Conservation (phyloP, 2,113 vertebrate genomes). For the Tragelaphus strepsiceros region DNA sequence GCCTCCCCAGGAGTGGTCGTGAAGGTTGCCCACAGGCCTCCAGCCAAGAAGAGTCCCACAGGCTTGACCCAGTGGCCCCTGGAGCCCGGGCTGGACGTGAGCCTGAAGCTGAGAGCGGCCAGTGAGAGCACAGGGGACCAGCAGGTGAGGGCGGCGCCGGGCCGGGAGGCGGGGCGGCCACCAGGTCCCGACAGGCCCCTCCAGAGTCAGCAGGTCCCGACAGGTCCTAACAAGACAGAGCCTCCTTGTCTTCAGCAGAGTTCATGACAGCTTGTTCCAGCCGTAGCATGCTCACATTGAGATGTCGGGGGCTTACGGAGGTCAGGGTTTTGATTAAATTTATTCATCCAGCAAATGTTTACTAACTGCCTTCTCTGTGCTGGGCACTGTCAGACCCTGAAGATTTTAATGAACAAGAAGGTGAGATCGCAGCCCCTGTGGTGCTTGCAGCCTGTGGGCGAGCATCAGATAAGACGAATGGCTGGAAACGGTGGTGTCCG, state of each 20-base stretch:
- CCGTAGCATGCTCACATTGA: fast-evolving
- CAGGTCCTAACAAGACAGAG: no score
- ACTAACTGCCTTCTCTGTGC: background rate
- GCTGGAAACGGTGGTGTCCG: fast-evolving
- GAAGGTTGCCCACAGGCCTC: slow-evolving; percentile 58
- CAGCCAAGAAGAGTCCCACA: slow-evolving; percentile 34
- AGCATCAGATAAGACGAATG: fast-evolving
- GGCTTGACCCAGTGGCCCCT: slow-evolving; percentile 71
- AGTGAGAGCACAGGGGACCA: slow-evolving; percentile 71
- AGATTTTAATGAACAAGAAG: background rate
- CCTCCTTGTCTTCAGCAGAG: background rate
- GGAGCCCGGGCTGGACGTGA: slow-evolving; percentile 65
- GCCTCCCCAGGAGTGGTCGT: slow-evolving; percentile 68
- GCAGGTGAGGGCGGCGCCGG: slow-evolving; percentile 70
- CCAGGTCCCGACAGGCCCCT: fast-evolving
- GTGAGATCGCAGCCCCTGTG: fast-evolving
- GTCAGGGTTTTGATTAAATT: background rate
- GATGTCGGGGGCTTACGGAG: fast-evolving
- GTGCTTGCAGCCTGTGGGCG: background rate
- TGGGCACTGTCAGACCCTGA: background rate
- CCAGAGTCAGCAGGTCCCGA: no score
- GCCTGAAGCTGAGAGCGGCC: slow-evolving; percentile 54
- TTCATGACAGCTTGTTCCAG: background rate
- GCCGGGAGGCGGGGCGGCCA: fast-evolving
- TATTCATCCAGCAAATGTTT: background rate